Evolutionary conservation across 2,797 vertebrate genomes (phyloP).

Genomic region (Rhynchotus rufescens): DNA sequence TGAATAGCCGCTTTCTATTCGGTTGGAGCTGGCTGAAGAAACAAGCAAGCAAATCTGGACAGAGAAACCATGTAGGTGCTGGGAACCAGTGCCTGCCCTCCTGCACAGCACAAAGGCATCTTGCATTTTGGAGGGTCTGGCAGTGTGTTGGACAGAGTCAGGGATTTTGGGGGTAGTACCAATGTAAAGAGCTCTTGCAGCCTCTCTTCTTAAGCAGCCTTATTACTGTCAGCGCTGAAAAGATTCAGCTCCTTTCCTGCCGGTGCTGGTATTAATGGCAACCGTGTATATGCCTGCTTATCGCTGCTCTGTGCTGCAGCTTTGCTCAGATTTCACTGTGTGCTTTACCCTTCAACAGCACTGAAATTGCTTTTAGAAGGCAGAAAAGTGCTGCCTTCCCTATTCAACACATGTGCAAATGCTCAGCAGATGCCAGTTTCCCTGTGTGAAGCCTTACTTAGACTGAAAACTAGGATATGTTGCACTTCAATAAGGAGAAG

Average conservation of each 20-base stretch:
- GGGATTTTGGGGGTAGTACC: background rate
- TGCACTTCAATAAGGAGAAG: background rate
- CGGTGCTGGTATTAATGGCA: background rate
- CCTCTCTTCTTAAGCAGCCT: background rate
- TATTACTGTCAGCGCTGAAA: background rate
- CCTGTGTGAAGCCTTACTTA: background rate
- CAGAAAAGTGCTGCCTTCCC: background rate
- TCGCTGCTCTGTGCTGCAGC: background rate
- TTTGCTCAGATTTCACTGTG: background rate
- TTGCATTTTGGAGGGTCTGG: background rate
- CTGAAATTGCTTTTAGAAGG: background rate
- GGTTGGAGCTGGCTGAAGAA: background rate
- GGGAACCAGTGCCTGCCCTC: background rate
- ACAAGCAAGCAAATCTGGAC: fast-evolving
- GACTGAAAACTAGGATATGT: background rate
- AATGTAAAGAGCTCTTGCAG: background rate
- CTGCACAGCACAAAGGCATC: background rate
- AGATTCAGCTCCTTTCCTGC: background rate
- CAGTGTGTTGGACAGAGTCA: background rate
- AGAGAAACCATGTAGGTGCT: background rate
- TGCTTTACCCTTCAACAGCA: background rate
- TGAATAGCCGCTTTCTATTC: background rate
- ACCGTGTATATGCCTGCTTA: background rate
- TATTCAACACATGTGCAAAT: background rate
- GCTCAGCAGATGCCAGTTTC: background rate